Conservation (phyloP, 2,797 vertebrate genomes). For the Neostethus bicornis region DNA sequence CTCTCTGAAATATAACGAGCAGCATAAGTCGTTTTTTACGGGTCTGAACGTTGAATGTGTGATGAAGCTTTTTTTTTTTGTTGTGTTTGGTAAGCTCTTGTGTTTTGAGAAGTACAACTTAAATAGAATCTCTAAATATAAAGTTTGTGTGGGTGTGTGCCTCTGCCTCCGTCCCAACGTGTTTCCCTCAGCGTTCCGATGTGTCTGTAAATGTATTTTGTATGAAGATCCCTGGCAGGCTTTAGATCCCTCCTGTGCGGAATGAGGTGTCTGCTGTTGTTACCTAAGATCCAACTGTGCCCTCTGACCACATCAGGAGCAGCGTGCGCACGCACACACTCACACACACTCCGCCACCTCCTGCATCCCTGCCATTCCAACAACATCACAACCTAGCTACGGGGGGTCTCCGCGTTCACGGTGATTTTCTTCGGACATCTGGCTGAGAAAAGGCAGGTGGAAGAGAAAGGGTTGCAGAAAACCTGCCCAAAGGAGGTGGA, state of each 20-base stretch:
- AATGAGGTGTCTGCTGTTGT: conserved; percentile 52
- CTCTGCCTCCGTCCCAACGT: conserved; percentile 38
- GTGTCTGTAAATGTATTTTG: conserved; percentile 20
- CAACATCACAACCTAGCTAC: conserved; percentile 55
- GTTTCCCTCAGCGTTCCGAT: conserved; percentile 28
- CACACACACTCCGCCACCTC: conserved; percentile 24
- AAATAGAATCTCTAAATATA: conserved; percentile 67
- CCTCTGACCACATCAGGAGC: conserved; percentile 51
- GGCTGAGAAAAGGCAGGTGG: conserved; percentile 41
- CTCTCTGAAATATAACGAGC: conserved; percentile 19
- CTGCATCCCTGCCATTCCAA: conserved; percentile 37
- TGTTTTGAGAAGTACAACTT: conserved; percentile 48
- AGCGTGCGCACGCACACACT: conserved; percentile 20
- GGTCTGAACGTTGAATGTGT: conserved; percentile 43
- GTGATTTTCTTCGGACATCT: conserved; percentile 64
- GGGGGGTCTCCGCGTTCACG: conserved; percentile 45
- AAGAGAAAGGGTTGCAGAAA: conserved; percentile 42
- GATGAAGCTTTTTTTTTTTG: conserved; percentile 33
- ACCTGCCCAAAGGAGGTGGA: conserved; percentile 65
- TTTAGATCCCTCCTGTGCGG: conserved; percentile 44
- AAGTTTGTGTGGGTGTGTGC: conserved; percentile 56
- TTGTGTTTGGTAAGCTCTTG: conserved; percentile 39
- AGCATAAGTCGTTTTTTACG: conserved; percentile 32
- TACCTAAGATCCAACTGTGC: conserved; percentile 55
- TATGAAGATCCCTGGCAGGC: conserved; percentile 44